Evolutionary conservation across 2,888 invertebrate species (phyloP), one percentile per base, ranked within the genome.

Genomic region (Hesperia comma): DNA sequence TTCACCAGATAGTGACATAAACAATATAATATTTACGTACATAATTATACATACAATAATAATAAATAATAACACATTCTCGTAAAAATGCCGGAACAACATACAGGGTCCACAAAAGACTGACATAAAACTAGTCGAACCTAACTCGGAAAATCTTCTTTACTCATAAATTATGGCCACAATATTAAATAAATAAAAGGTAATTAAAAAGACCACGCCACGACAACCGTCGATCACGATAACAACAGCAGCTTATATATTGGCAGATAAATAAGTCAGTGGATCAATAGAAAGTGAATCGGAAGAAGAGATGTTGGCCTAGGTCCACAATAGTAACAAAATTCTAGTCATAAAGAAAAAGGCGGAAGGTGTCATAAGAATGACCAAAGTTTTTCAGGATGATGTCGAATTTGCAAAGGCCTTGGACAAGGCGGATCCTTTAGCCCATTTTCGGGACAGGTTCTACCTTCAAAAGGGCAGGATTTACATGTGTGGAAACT

Each of bases 401-500:
- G 82, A 81, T 21, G 56, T 77, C 0, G 83, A 85, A 12, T 90
- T 81, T 37, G 75, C 88, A 0, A 80, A 77, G 68, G 71, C 75
- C 15, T 63, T 89, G 69, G 91, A 91, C 71, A 85, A 84, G 63
- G 87, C 86, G 60, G 90, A 91, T 69, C 72, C 72, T 14, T 74
- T 91, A 4, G 82, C 85, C 0, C 81, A 81, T 61, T 85, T 87
- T 61, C 78, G 83, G 43, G 77, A 81, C 14, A 78, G 86, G n/a
- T 91, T 90, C 71, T 86, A 81, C 67, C 40, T 84, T 37, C 84
- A 80, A 26, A 74, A 86, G 72, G 84, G 76, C 1, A 73, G 71
- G 0, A 86, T 88, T 21, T 90, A 91, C 74, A 79, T 91, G 82
- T 88, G 88, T 62, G 91, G 91, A 0, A 90, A 90, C 70, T 88